Base-by-base conservation (phyloP, 2,888 invertebrate species). In the Phlogophora meticulosa region DNA sequence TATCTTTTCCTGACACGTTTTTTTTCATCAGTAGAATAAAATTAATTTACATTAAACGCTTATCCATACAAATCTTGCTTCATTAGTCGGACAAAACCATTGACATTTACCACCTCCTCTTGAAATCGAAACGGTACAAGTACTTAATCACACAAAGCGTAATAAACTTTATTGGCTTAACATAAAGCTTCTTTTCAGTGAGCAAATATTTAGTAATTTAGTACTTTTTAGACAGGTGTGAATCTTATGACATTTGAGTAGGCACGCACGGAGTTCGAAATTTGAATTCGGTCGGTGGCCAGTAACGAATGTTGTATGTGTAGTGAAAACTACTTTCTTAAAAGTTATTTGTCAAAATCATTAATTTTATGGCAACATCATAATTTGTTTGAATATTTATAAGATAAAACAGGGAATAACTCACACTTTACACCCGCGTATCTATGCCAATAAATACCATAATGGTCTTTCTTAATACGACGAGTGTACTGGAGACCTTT, bases 81-180 rank as follows among this genome's bases (percentile, higher is more conserved):
- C 94, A 94, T 94, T 94, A 94, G 91, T 83, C 81, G 88, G 81
- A 93, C 93, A 93, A 91, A 93, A 91, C 93, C 93, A 94, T 92
- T 93, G 94, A 93, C 93, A 94, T 94, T 93, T 91, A 94, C 90
- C 90, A 89, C 88, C 79, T 72, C 56, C 52, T 17, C 58, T 61
- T 68, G 61, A 48, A 68, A 51, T 55, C 70, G 51, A 83, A 90
- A 87, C 38, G 85, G 66, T 74, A 10, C 69, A 90, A 85, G 61
- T 66, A 11, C 69, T 2, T 43, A 49, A 48, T 7, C 0, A 0
- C 13, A 9, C 28, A 75, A 48, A 15, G 32, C 1, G 76, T 58
- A 59, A 20, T 48, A 22, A 55, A 63, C 55, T 51, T 43, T 82
- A 77, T 5, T 0, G 0, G 0, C 0, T 0, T 0, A 0, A 0